A percentile compares a stretch with the other conserved stretches of the same genome.
Evolutionary conservation across 2,113 vertebrate species (phyloP).

Genomic region (Spizaetus ornatus): DNA sequence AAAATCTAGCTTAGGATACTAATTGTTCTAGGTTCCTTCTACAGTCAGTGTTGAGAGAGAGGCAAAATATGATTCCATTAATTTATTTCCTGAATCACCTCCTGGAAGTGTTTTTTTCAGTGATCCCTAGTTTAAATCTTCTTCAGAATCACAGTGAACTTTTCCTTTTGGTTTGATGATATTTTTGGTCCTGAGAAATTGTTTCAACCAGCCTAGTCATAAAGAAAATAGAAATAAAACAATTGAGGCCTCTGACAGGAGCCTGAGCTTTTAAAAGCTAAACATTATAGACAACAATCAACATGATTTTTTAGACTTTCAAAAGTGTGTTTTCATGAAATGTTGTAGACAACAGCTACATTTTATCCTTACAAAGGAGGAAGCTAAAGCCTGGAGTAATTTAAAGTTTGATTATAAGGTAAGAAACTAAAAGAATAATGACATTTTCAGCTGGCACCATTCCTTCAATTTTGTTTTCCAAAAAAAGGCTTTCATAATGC

Average conservation of each 20-base stretch:
- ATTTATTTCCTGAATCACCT: not conserved
- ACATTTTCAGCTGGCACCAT: not conserved
- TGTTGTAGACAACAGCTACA: not conserved
- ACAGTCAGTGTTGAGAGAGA: not conserved
- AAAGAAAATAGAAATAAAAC: not conserved
- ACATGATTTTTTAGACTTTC: not conserved
- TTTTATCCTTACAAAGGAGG: not conserved
- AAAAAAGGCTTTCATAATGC: not conserved
- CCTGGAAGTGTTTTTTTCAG: not conserved
- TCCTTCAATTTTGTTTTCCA: not conserved
- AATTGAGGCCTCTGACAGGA: not conserved
- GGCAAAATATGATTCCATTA: not conserved
- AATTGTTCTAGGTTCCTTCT: not conserved
- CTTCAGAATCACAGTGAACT: not conserved
- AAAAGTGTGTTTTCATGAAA: not conserved
- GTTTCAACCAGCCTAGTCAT: not conserved
- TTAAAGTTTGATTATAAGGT: not conserved
- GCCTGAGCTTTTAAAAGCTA: not conserved
- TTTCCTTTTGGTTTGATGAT: not conserved
- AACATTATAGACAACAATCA: not conserved
- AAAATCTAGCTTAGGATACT: not conserved
- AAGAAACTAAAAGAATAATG: not conserved
- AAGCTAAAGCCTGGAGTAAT: not conserved
- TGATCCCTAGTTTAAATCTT: not conserved
- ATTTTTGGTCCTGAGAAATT: not conserved